These are phyloP conservation scores for Dastarcus helophoroides DNA, from an alignment of 2,888 invertebrate genomes.

Conservation along the genomic window DNA sequence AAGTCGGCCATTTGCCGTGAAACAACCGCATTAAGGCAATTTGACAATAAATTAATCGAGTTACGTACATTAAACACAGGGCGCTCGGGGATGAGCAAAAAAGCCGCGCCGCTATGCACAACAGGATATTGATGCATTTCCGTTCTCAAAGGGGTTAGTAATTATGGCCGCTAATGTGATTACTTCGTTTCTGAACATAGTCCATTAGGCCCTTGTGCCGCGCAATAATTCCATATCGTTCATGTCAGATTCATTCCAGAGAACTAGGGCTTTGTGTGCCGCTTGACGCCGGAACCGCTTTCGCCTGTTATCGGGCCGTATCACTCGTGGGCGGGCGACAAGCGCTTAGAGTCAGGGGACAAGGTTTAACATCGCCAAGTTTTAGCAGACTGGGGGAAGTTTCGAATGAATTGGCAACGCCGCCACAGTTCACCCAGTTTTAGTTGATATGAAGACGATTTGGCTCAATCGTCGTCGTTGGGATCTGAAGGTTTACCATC, in stretches of 20 bases:
- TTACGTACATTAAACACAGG: constrained; percentile 37
- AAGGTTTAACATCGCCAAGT: too few species aligned
- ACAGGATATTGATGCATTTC: constrained; percentile 63
- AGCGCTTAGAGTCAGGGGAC: too few species aligned
- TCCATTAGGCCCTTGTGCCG: constrained; percentile 38
- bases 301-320: too few species aligned
- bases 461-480: too few species aligned
- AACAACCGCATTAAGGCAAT: constrained; percentile 37
- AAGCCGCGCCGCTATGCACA: constrained; percentile 31
- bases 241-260: constrained; percentile 25
- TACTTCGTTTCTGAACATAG: constrained; percentile 43
- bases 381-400: too few species aligned
- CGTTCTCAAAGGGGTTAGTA: constrained; percentile 50
- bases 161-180: constrained; percentile 56
- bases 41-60: constrained; percentile 40
- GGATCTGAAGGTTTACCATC: too few species aligned
- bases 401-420: too few species aligned
- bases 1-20: constrained; percentile 18
- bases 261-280: too few species aligned
- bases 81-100: constrained; percentile 26
- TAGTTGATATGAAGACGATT: too few species aligned
- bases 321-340: too few species aligned
- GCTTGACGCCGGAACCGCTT: too few species aligned
- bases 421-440: too few species aligned
- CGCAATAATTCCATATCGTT: constrained; percentile 36